These are phyloP conservation scores for Cisticola juncidis DNA, from an alignment of 2,113 vertebrate genomes.

Conservation along the genomic window DNA sequence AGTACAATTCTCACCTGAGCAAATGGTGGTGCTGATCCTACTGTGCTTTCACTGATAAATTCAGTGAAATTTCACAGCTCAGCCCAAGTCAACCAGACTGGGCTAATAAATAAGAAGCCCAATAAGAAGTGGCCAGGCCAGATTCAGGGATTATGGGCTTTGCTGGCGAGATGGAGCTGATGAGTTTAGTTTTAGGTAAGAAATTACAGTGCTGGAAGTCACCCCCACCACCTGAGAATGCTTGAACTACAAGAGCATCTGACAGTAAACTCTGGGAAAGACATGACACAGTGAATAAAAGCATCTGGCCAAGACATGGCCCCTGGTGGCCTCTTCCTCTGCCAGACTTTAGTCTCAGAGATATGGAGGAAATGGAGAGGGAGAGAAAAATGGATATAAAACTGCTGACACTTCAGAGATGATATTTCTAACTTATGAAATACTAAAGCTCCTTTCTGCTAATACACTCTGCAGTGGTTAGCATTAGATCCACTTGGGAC, in stretches of 20 bases:
- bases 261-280: constrained; percentile 37
- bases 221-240: neutral
- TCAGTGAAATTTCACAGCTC: neutral
- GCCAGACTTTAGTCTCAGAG: neutral
- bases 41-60: accelerated
- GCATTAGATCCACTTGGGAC: constrained; percentile 39
- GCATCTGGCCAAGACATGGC: constrained; percentile 40
- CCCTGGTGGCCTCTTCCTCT: constrained; percentile 45
- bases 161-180: neutral
- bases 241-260: constrained; percentile 9
- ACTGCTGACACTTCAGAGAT: constrained; percentile 52
- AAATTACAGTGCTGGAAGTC: neutral
- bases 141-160: neutral
- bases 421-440: constrained; percentile 55
- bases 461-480: constrained; percentile 44
- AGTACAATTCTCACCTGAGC: accelerated
- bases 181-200: neutral
- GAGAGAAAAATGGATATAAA: constrained; percentile 55
- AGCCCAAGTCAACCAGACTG: neutral
- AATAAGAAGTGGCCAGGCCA: no score
- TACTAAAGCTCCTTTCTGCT: constrained; percentile 33
- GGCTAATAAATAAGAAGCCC: neutral
- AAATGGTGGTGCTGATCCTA: accelerated
- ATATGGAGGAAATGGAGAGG: constrained; percentile 27
- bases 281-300: constrained; percentile 34